Evolutionary conservation across 2,888 invertebrate genomes (phyloP).

Genomic region (Cotesia congregata): DNA sequence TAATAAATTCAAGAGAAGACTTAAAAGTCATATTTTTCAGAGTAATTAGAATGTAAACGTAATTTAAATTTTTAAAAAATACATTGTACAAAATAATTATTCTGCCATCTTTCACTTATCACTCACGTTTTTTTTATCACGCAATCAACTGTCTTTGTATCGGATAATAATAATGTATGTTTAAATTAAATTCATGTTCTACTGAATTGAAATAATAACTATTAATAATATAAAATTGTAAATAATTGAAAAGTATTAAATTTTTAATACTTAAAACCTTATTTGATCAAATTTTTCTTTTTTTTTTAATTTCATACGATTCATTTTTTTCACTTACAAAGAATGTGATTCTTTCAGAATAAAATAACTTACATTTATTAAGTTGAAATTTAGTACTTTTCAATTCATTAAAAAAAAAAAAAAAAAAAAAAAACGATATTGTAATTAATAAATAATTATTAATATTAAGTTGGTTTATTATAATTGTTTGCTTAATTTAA

Average conservation of each 20-base stretch:
- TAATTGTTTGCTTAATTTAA: not conserved
- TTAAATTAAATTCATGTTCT: not conserved
- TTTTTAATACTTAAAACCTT: not conserved
- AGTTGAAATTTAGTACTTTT: not conserved
- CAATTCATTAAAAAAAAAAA: not conserved
- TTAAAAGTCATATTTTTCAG: constrained; percentile 36
- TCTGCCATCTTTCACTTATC: constrained; percentile 47
- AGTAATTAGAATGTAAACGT: constrained; percentile 44
- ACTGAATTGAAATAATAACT: not conserved
- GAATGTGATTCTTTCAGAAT: not conserved
- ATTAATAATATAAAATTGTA: not conserved
- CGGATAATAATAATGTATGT: not conserved
- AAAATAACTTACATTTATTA: not conserved
- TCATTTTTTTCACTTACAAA: not conserved
- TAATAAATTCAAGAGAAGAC: constrained; percentile 28
- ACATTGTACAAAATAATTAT: constrained; percentile 49
- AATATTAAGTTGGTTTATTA: not conserved
- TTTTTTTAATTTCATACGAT: not conserved
- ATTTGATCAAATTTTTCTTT: not conserved
- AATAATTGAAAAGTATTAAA: not conserved
- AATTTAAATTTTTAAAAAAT: constrained; percentile 39
- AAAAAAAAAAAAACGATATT: not conserved
- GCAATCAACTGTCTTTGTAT: constrained; percentile 35
- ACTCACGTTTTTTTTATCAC: constrained; percentile 42
- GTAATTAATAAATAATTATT: constrained; percentile 1